Conservation (phyloP, 2,113 vertebrate genomes). For the Notechis scutatus region DNA sequence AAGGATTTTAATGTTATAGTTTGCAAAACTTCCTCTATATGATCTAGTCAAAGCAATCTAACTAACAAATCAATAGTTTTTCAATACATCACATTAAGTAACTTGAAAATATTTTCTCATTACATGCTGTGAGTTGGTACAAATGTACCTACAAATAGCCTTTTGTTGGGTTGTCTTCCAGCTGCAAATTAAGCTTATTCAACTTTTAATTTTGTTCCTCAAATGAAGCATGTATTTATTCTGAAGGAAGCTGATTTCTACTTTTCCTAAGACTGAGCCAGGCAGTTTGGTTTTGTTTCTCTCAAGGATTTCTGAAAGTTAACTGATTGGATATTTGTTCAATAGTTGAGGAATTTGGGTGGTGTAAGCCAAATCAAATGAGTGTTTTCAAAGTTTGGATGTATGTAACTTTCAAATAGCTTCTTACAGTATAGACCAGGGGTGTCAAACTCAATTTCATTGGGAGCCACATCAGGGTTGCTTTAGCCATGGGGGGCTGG, state of each 20-base stretch:
- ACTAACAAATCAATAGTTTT: background rate
- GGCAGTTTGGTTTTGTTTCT: background rate
- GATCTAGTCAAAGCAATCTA: background rate
- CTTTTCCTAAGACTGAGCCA: background rate
- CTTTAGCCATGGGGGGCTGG: no score
- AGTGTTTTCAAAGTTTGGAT: background rate
- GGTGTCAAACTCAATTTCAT: no score
- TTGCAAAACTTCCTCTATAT: background rate
- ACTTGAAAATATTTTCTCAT: background rate
- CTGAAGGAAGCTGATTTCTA: background rate
- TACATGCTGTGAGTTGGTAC: background rate
- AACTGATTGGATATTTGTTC: background rate
- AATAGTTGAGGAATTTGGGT: background rate
- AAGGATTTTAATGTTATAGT: constrained; percentile 7
- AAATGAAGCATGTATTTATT: background rate
- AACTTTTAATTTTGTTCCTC: background rate
- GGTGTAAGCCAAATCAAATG: background rate
- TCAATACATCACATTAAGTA: background rate
- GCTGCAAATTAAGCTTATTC: background rate
- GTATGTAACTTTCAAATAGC: background rate
- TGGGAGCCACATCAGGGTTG: no score
- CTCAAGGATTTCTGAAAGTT: background rate
- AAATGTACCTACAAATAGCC: background rate
- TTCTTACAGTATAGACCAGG: background rate
- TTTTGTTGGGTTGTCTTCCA: background rate